A percentile compares a stretch with the other conserved stretches of the same genome.
Evolutionary conservation across 2,888 invertebrate genomes (phyloP).

Genomic region (Elmis aenea): DNA sequence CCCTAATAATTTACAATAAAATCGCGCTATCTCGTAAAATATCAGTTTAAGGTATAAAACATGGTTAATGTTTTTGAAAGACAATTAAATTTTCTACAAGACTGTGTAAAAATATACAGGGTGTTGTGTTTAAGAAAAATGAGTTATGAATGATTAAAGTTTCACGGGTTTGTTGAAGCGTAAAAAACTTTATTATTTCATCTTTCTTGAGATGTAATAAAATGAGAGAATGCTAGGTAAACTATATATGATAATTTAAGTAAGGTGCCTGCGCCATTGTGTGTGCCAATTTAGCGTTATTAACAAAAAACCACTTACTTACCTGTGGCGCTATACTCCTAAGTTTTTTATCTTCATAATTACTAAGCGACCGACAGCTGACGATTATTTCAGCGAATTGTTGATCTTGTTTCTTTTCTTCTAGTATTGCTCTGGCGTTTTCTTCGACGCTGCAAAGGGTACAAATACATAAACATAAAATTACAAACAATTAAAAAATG

Average conservation of each 20-base stretch:
- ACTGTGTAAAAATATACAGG: too few relatives aligned
- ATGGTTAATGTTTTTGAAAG: too few relatives aligned
- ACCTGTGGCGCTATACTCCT: slow-evolving; percentile 49
- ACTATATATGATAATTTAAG: neutral
- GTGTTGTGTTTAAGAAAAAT: too few relatives aligned
- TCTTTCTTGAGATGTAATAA: neutral
- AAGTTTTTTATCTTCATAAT: slow-evolving; percentile 42
- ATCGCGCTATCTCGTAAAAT: too few relatives aligned
- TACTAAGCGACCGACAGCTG: slow-evolving; percentile 46
- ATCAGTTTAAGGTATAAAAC: too few relatives aligned
- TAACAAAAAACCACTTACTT: slow-evolving; percentile 17
- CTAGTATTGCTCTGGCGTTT: slow-evolving; percentile 36
- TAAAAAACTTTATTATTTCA: neutral
- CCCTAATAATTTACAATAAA: too few relatives aligned
- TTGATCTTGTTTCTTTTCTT: slow-evolving; percentile 42
- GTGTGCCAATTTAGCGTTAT: neutral
- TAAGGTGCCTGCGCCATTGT: neutral
- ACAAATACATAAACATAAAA: neutral
- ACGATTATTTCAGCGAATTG: slow-evolving; percentile 47
- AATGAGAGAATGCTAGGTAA: too few relatives aligned
- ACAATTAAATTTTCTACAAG: too few relatives aligned
- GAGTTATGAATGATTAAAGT: too few relatives aligned
- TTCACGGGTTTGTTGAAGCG: too few relatives aligned
- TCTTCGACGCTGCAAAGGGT: slow-evolving; percentile 38
- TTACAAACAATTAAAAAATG: neutral